Conservation (phyloP, 2,888 invertebrate species). For the Syrphus vitripennis region DNA sequence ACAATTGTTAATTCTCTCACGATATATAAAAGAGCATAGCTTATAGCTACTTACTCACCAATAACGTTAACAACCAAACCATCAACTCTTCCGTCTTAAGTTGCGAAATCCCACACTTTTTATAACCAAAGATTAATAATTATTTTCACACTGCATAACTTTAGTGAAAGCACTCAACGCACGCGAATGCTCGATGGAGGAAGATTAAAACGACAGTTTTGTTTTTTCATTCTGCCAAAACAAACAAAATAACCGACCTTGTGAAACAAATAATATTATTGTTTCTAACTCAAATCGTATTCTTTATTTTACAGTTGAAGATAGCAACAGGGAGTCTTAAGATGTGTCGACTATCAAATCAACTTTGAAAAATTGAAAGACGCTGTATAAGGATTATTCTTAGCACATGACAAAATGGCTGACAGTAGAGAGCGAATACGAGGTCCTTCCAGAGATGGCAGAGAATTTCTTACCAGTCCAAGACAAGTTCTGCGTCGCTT, state of each 20-base stretch:
- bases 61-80: background rate
- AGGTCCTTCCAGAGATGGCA: slow-evolving; percentile 84
- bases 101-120: slow-evolving; percentile 7
- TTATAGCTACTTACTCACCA: background rate
- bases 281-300: background rate
- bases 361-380: background rate
- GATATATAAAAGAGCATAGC: background rate
- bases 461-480: slow-evolving; percentile 85
- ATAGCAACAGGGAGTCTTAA: background rate
- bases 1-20: slow-evolving; percentile 37
- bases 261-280: background rate
- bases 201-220: background rate
- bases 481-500: slow-evolving; percentile 87
- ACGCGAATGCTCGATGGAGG: background rate
- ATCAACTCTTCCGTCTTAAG: slow-evolving; percentile 4
- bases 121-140: slow-evolving; percentile 10
- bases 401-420: slow-evolving; percentile 82
- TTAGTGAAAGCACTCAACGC: slow-evolving; percentile 19
- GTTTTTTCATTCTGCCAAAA: background rate
- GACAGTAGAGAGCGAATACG: slow-evolving; percentile 89
- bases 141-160: slow-evolving; percentile 13
- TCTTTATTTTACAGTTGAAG: background rate
- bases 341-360: background rate
- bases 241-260: background rate
- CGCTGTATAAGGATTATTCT: background rate